These are phyloP conservation scores for Uropsilus gracilis DNA, from an alignment of 2,113 vertebrate genomes.

Conservation along the genomic window DNA sequence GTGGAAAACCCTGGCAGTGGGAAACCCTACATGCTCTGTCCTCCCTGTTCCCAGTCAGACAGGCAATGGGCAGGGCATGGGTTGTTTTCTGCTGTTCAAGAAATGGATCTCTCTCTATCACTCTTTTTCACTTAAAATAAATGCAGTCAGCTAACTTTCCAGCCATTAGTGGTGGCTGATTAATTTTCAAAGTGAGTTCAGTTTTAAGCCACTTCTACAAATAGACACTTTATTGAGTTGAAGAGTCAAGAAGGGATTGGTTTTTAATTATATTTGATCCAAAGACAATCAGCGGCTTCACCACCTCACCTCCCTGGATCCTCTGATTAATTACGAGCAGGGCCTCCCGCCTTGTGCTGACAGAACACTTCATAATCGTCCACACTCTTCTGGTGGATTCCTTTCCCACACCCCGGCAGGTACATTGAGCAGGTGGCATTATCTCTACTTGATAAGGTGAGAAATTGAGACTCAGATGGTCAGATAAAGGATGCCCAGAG, in stretches of 20 bases:
- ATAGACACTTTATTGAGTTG: slow-evolving; percentile 72
- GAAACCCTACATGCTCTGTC: slow-evolving; percentile 74
- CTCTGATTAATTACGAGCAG: slow-evolving; percentile 63
- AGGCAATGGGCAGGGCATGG: slow-evolving; percentile 66
- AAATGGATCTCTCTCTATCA: neutral
- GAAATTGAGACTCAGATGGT: neutral
- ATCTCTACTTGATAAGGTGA: neutral
- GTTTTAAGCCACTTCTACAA: slow-evolving; percentile 77
- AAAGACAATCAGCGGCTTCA: slow-evolving; percentile 56
- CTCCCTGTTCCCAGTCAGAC: slow-evolving; percentile 79
- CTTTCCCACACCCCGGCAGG: neutral
- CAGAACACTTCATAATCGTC: slow-evolving; percentile 10
- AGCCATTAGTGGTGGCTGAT: slow-evolving; percentile 76
- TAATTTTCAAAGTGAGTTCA: slow-evolving; percentile 78
- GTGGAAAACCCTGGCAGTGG: slow-evolving; percentile 73
- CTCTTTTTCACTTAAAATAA: slow-evolving; percentile 65
- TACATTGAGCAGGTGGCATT: neutral
- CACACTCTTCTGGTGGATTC: neutral
- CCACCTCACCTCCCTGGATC: slow-evolving; percentile 35
- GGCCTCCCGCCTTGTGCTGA: slow-evolving; percentile 23
- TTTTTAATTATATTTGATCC: slow-evolving; percentile 77
- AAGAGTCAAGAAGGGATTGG: slow-evolving; percentile 68
- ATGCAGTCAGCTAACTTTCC: slow-evolving; percentile 64
- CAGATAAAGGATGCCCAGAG: neutral
- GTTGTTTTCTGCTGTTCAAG: slow-evolving; percentile 18